Evolutionary conservation across 2,797 vertebrate species (phyloP), one percentile per base, ranked within the genome.

Genomic region (Salarias fasciatus): DNA sequence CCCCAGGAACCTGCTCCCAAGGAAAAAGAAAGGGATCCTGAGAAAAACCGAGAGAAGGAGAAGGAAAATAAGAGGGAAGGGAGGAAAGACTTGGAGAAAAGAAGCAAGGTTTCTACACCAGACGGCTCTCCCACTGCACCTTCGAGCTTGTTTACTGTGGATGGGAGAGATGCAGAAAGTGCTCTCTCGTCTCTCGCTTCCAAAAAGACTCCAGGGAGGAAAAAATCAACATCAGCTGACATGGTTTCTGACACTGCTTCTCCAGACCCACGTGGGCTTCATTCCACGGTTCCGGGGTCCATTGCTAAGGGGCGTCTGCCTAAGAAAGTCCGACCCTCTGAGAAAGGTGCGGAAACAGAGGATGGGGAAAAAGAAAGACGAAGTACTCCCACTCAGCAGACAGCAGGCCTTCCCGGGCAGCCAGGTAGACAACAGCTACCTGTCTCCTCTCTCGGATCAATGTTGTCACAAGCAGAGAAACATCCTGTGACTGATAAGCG

Each of bases 401-500:
- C 77, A 3, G 44, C 79, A 57, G 86, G 43, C 72, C 68, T 88
- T 77, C 81, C 86, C 12, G 89, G 85, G 46, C 90, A 93, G 65
- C 91, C 92, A 67, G 78, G 92, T 72, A 96, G 91, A 75, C 97
- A 95, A 67, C 93, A 93, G 78, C 74, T 90, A 55, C 91, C 95
- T 38, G 86, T 95, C 77, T 92, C 96, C 51, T 95, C 96, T 72
- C 92, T 98, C 79, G 93, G 94, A 80, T 94, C 95, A 33, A 91
- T 97, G 93, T 83, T 98, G 86, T 95, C 93, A 76, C 94, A 95
- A 79, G 96, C 95, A 46, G 95, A 97, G 92, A 97, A 96, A 76
- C 94, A 97, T 87, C 94, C 96, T 13, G 94, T 95, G 86, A 94
- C 97, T 36, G 96, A 99, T 91, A 97, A 95, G 87, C 94, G 93